A percentile compares a stretch with the other conserved stretches of the same genome.
These are phyloP conservation scores for Thryonomys swinderianus DNA, from an alignment of 2,113 vertebrate genomes.

Conservation along the genomic window DNA sequence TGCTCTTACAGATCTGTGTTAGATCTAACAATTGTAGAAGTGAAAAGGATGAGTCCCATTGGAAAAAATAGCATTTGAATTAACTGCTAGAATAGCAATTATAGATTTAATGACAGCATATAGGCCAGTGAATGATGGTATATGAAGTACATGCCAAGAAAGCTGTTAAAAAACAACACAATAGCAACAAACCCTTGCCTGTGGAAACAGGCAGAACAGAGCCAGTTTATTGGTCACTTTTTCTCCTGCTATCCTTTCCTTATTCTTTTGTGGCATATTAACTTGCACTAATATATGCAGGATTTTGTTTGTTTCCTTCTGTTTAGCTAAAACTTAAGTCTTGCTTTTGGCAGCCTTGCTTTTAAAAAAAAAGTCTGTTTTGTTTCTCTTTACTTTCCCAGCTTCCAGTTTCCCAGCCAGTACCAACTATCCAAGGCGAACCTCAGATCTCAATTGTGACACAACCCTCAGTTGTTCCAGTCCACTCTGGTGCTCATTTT, in stretches of 20 bases:
- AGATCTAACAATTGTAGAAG: conserved; percentile 30
- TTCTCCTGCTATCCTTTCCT: conserved; percentile 40
- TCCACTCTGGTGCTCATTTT: conserved; percentile 88
- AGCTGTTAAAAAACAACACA: neutral
- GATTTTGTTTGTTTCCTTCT: conserved; percentile 58
- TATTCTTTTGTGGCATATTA: conserved; percentile 61
- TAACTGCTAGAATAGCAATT: conserved; percentile 7
- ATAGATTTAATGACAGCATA: neutral
- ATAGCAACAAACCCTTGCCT: neutral
- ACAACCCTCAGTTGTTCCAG: conserved; percentile 86
- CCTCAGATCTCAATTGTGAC: conserved; percentile 88
- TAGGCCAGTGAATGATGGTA: neutral
- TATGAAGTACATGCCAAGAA: conserved; percentile 1
- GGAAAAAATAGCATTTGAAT: conserved; percentile 7
- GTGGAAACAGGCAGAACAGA: conserved; percentile 48
- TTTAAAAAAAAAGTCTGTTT: conserved; percentile 83
- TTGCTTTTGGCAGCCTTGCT: conserved; percentile 87
- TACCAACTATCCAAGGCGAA: conserved; percentile 88
- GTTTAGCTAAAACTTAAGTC: conserved; percentile 86
- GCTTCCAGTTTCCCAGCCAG: conserved; percentile 90
- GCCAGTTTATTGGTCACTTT: conserved; percentile 61
- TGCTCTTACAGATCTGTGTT: conserved; percentile 16
- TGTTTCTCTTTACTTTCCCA: conserved; percentile 90
- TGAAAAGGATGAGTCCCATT: neutral
- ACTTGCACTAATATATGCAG: conserved; percentile 72